phyloP scores from a whole-genome alignment of 2,888 invertebrate species.

The Synanthedon myopaeformis region DNA sequence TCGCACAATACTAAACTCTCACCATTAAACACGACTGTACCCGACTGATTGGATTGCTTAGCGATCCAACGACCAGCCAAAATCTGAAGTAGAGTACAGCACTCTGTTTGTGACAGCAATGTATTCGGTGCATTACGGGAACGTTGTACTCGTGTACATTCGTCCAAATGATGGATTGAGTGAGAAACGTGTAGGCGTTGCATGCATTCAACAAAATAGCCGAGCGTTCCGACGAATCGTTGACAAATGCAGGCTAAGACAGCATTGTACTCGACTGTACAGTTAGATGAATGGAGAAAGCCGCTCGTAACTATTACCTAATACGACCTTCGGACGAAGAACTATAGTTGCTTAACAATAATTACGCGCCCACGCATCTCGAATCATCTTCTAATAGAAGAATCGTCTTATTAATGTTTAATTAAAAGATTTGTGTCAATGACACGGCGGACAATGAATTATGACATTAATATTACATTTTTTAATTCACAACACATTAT shows the following conservation, averaged over 20 bases:
- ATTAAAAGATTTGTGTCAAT: background rate
- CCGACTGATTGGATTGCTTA: too few species aligned
- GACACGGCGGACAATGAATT: background rate
- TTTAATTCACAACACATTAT: too few species aligned
- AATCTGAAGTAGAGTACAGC: too few species aligned
- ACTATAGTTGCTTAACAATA: too few species aligned
- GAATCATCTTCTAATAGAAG: background rate
- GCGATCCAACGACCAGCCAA: too few species aligned
- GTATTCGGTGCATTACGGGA: background rate
- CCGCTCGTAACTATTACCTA: background rate
- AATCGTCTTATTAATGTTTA: background rate
- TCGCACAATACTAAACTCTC: slow-evolving; percentile 1
- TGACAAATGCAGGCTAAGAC: slow-evolving; percentile 8
- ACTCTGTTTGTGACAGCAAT: background rate
- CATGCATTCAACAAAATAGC: slow-evolving; percentile 10
- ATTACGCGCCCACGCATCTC: background rate
- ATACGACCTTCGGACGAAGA: background rate
- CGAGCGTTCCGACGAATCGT: slow-evolving; percentile 7
- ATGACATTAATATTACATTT: too few species aligned
- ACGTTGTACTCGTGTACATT: background rate
- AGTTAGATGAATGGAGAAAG: slow-evolving; percentile 6
- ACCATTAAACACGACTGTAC: too few species aligned
- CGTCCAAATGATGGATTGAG: slow-evolving; percentile 8
- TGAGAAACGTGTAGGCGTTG: slow-evolving; percentile 8
- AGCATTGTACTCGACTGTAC: background rate